Base-by-base conservation (phyloP, 2,797 vertebrate species). In the Rhinella marina region DNA sequence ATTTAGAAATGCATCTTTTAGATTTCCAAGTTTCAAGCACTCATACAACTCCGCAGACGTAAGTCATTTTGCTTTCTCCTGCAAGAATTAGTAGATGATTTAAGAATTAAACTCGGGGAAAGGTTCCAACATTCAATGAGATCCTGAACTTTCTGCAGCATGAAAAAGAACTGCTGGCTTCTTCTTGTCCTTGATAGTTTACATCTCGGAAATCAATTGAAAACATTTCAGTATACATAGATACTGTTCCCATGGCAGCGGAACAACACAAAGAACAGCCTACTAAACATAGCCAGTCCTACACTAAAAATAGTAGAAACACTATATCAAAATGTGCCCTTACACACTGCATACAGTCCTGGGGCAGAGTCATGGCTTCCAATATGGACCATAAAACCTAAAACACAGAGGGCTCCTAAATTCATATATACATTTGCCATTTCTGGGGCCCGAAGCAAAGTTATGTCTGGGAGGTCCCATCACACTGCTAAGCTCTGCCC, bases 201-300 rank as follows among this genome's bases (percentile, higher is more conserved):
- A 94, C 94, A 94, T 95, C 93, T 94, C 95, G 94, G 96, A 93
- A 97, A 97, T 96, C 96, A 96, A 95, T 96, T 94, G 96, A 97
- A 98, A 98, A 98, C 97, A 99, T 93, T 93, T 93, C 94, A 91
- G 94, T 93, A 94, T 92, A 93, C 96, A 92, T 98, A 96, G 98
- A 97, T 95, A 99, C 98, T 7, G 96, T 99, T 95, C 92, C 97
- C 97, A 98, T 97, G 94, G 96, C 94, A 97, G 96, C 96, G 89
- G 91, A 95, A 96, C 96, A 98, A 99, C 97, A 98, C 92, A 92
- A 94, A 92, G 91, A 94, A 93, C 92, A 93, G 83, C 92, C 93
- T 95, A 95, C 96, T 94, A 96, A 96, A 97, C 96, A 96, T 92
- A 94, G 91, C 95, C 94, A 94, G 94, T 92, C 94, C 94, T 95